Base-by-base conservation (phyloP, 2,113 vertebrate genomes). In the Pionites leucogaster region DNA sequence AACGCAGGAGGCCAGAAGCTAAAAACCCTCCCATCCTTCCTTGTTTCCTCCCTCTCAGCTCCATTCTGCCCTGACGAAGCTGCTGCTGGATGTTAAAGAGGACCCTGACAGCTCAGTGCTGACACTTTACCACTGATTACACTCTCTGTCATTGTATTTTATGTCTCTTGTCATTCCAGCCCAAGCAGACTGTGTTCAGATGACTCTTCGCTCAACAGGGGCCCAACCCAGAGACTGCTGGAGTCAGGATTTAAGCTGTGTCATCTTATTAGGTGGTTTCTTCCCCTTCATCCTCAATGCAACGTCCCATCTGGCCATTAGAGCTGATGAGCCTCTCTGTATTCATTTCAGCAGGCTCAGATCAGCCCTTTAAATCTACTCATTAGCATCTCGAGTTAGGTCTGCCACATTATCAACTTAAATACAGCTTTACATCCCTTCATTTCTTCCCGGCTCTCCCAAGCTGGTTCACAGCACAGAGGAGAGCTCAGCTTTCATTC, bases 321-420 rank as follows among this genome's bases (percentile, higher is more conserved):
- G 92, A 88, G 74, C 3, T 74, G 92, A 93, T 81, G 93, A 88
- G 60, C 86, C 57, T 52, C 71, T 74, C 93, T 46, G 49, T 37
- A 77, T 88, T 94, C 31, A 94, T 94, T 93, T 92, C 88, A 44
- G 50, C 39, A 5, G 84, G 78, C 90, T 88, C 63, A 49, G 82
- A 86, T 92, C 94, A 94, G 75, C 86, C 86, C 76, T 93, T 81
- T 81, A 90, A 97, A 95, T 87, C 93, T 77, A 23, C 90, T 93
- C 95, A 86, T 90, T 91, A 91, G 93, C 63, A 11, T 77, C 84
- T 14, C 0, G 6, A 90, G 84, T 62, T 53, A 46, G 95, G 86
- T 92, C 90, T 80, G 65, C 79, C n/a, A 8, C 14, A 1, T 88
- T 81, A 93, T 59, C 71, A 47, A 82, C 71, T 90, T 93, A 96